Conservation (phyloP, 2,888 invertebrate species). For the Xestoiulus laeticollis region DNA sequence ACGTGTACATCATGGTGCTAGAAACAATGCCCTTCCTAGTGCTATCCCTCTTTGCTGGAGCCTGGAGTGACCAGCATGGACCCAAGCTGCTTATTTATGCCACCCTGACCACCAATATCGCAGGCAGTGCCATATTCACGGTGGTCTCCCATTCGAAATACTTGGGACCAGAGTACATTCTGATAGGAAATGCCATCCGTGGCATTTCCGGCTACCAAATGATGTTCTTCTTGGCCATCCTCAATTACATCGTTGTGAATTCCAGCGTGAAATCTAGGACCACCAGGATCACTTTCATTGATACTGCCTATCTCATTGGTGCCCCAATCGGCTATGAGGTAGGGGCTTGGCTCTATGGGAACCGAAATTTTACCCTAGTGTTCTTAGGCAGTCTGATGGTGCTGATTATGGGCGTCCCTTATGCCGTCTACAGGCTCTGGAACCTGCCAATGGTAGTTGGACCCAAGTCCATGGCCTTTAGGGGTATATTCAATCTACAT, state of each 20-base stretch:
- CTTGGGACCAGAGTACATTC: neutral
- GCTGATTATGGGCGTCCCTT: neutral
- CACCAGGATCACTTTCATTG: slow-evolving; percentile 35
- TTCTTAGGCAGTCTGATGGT: neutral
- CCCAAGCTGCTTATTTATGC: slow-evolving; percentile 34
- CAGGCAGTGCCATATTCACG: neutral
- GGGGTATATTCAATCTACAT: neutral
- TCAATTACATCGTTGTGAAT: slow-evolving; percentile 34
- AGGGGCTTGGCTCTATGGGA: neutral
- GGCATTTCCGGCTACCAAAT: neutral
- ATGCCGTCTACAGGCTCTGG: neutral
- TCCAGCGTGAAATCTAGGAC: slow-evolving; percentile 18
- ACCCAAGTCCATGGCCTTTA: neutral
- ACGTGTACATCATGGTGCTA: slow-evolving; percentile 11
- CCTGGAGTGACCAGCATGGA: slow-evolving; percentile 46
- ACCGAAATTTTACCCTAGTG: neutral
- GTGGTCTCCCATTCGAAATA: neutral
- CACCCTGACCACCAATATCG: neutral
- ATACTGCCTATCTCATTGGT: slow-evolving; percentile 21
- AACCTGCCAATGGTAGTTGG: neutral
- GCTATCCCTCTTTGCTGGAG: slow-evolving; percentile 16
- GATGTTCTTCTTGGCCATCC: slow-evolving; percentile 11
- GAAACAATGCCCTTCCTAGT: neutral
- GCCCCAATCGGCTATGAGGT: slow-evolving; percentile 47
- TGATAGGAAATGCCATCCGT: slow-evolving; percentile 37